Base-by-base conservation (phyloP, 2,888 invertebrate genomes). In the Silvanus unidentatus region DNA sequence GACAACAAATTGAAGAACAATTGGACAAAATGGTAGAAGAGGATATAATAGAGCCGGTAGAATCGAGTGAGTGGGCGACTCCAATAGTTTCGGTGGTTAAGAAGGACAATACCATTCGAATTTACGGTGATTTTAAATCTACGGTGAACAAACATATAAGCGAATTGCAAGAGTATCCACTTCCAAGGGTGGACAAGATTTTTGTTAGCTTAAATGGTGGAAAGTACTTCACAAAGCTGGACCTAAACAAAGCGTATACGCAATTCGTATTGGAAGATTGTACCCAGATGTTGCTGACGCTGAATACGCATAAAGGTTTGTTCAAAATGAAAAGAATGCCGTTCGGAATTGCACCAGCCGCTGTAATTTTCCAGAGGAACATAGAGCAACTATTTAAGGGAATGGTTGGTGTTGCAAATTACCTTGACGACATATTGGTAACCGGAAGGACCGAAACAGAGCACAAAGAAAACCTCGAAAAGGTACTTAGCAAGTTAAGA, bases 331-430 rank as follows among this genome's bases (percentile, higher is more conserved):
- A 35, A 8, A 8, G 35, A 35, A n/a, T 35, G 12, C 35, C 35
- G 11, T 42, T 42, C 13, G 42, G 34, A 16, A 35, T 32, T 10
- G 8, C 28, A 6, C 57, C 58, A 13, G 65, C 66, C 13, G 60
- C 64, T 4, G 60, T 60, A 2, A 61, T 65, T 37, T 66, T 66
- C 45, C 66, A 68, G 42, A 40, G 50, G 15, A 52, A 54, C 9
- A 50, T 67, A 34, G 69, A 69, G 45, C 45, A 55, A 36, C 45
- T 65, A 27, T 43, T 70, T n/a, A 41, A 43, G 30, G 64, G 60
- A 8, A 47, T 62, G 27, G 35, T 56, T 2, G 55, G 52, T 2
- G 56, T 58, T n/a, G 60, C 47, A 13, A 55, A 52, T 50, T 68
- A 55, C 47, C 44, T 61, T 12, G 63, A 66, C 41, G 66, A 65